Base-by-base conservation (phyloP, 2,113 vertebrate species). In the Nycticryphes semicollaris region DNA sequence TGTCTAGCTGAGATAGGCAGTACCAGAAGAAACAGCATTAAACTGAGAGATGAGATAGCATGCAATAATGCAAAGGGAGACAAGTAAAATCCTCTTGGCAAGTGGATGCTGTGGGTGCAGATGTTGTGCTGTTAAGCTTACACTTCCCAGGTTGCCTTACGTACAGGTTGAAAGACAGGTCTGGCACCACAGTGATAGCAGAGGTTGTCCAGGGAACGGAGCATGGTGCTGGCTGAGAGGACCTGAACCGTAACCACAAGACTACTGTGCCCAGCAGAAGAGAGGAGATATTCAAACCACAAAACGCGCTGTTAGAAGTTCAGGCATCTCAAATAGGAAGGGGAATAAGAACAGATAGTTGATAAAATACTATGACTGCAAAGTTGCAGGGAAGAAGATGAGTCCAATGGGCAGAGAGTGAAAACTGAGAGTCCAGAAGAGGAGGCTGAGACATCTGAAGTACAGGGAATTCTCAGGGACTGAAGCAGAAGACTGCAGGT, bases 41-140 rank as follows among this genome's bases (percentile, higher is more conserved):
- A 93, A 78, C 66, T 39, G 48, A 84, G 85, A 95, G 83, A 89
- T 92, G 89, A 97, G 93, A 96, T 93, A 95, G 86, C 45, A 68
- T 48, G 80, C 69, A 93, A 45, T 82, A 96, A 95, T 62, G 84
- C 92, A 95, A 93, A 82, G 37, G 53, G 31, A 93, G 66, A 84
- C 39, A 81, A 87, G 83, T 27, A 76, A 94, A 94, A 94, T 77
- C 73, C 62, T 89, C 72, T 56, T 41, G 69, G 80, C 4, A 2
- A 76, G 48, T 24, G 16, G 70, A 37, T 68, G 53, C 69, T 84
- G 39, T 57, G 37, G 60, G 48, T 66, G 76, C 60, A 81, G 83
- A 37, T 64, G 66, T 39, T 84, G 70, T 3, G 7, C 69, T 1
- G 4, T 89, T 68, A 75, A 84, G 69, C 56, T 91, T n/a, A 56